A percentile compares a stretch with the other conserved stretches of the same genome.
Evolutionary conservation across 2,113 vertebrate species (phyloP).

Genomic region (Anoura caudifer): DNA sequence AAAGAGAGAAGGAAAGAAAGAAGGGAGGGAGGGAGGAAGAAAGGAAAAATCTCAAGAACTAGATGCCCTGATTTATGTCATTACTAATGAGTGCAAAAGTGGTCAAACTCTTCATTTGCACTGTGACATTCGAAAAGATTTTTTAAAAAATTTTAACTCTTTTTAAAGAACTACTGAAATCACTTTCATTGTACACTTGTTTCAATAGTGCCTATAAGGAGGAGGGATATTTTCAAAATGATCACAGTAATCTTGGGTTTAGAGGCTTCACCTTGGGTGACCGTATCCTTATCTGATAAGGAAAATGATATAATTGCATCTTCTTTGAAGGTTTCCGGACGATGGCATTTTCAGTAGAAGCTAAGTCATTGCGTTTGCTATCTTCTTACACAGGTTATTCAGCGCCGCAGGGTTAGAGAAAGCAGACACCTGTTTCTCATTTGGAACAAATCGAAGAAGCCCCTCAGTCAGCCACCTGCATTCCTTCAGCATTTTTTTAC

Average conservation of each 20-base stretch:
- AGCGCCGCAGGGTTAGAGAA: not conserved
- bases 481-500: not conserved
- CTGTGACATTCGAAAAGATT: not conserved
- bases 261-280: not conserved
- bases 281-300: not conserved
- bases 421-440: not conserved
- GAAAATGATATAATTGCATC: not conserved
- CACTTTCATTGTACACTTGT: not conserved
- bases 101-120: not conserved
- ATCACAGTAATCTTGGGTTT: not conserved
- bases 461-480: conserved; percentile 4
- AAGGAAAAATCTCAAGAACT: not conserved
- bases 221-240: not conserved
- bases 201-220: not conserved
- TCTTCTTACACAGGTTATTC: not conserved
- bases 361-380: not conserved
- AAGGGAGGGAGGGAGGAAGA: fast-evolving
- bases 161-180: not conserved
- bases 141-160: not conserved
- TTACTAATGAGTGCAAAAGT: not conserved
- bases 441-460: not conserved
- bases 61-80: not conserved
- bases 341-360: not conserved
- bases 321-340: not conserved
- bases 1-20: fast-evolving